phyloP scores from a whole-genome alignment of 2,888 invertebrate genomes.

The Desoria tigrina region DNA sequence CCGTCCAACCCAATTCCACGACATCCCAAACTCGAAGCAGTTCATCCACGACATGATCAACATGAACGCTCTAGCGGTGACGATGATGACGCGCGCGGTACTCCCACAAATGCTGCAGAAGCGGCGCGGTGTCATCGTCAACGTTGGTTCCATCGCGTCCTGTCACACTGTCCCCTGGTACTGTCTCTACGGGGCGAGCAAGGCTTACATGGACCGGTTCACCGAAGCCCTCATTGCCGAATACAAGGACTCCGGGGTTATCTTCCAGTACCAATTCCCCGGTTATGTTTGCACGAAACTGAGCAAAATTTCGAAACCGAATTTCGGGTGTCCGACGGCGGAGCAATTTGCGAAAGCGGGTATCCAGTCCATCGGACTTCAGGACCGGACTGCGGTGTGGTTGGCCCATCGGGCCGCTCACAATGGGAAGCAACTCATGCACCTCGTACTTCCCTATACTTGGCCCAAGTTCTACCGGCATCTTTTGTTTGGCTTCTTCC shows the following conservation, averaged over 20 bases:
- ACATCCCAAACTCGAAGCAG: conserved; percentile 57
- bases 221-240: conserved; percentile 73
- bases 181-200: conserved; percentile 60
- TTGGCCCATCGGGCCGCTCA: conserved; percentile 66
- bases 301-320: conserved; percentile 70
- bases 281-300: conserved; percentile 89
- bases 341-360: conserved; percentile 71
- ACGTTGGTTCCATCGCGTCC: conserved; percentile 59
- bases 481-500: no score
- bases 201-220: conserved; percentile 54
- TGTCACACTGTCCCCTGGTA: conserved; percentile 59
- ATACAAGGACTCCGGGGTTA: conserved; percentile 70
- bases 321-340: conserved; percentile 73
- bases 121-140: conserved; percentile 59
- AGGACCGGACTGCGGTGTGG: conserved; percentile 72
- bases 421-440: no score
- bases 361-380: conserved; percentile 69
- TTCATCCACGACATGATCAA: conserved; percentile 56
- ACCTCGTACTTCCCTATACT: no score
- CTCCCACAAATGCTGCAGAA: conserved; percentile 60
- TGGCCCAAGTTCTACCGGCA: no score
- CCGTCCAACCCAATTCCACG: conserved; percentile 58
- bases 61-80: conserved; percentile 59
- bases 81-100: conserved; percentile 60
- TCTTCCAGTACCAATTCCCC: conserved; percentile 77